Conservation (phyloP, 1,140 invertebrate species). For the Brachionus manjavacas region DNA sequence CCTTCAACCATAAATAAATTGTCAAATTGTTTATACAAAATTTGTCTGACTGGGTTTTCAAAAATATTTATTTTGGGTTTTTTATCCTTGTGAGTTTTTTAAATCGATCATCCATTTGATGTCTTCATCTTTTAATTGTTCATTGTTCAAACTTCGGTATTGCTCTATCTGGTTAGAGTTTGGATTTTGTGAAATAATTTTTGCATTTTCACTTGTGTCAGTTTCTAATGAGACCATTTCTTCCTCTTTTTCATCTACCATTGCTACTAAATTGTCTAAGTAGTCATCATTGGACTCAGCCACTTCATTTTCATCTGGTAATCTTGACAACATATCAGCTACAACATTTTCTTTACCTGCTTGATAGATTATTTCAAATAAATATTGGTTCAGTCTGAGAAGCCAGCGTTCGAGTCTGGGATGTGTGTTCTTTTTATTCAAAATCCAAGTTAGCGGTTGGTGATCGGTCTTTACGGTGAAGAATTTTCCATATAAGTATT, state of each 20-base stretch:
- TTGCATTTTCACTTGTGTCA: background rate
- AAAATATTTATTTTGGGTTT: background rate
- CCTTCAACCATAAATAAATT: background rate
- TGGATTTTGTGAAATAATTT: background rate
- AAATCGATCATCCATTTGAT: too few species aligned
- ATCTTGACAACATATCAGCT: background rate
- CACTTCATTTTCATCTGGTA: background rate
- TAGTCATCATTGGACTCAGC: conserved; percentile 42
- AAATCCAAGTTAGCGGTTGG: background rate
- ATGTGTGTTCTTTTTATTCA: background rate
- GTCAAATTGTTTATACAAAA: background rate
- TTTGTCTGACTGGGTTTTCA: background rate
- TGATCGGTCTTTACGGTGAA: too few species aligned
- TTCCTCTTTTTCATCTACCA: background rate
- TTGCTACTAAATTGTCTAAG: background rate
- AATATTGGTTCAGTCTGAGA: background rate
- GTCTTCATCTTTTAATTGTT: too few species aligned
- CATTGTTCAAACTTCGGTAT: too few species aligned
- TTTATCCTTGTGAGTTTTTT: background rate
- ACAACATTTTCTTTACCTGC: background rate
- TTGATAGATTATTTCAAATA: background rate
- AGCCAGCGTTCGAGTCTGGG: background rate
- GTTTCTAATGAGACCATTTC: background rate
- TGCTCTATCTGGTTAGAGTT: too few species aligned
- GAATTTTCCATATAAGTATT: too few species aligned